These are phyloP conservation scores for Triops cancriformis DNA, from an alignment of 1,140 invertebrate genomes.

Conservation along the genomic window DNA sequence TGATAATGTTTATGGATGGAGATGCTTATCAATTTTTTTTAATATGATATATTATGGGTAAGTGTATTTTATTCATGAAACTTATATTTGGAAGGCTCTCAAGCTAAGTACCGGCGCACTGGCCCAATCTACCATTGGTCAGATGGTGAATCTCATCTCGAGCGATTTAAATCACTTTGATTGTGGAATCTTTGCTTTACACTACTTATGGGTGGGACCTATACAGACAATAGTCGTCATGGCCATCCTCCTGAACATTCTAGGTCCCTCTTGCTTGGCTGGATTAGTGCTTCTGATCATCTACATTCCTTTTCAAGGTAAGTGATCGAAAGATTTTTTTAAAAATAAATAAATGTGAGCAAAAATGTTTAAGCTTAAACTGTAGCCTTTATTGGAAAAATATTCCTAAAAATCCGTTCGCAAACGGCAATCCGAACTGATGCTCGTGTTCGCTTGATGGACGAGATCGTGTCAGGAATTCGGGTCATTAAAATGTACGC, in stretches of 20 bases:
- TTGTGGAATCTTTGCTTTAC: slow-evolving; percentile 41
- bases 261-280: slow-evolving; percentile 62
- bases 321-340: slow-evolving; percentile 12
- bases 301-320: slow-evolving; percentile 75
- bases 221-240: slow-evolving; percentile 65
- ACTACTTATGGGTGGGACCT: slow-evolving; percentile 55
- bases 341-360: background rate
- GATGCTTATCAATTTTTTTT: background rate
- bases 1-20: no score
- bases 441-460: slow-evolving; percentile 47
- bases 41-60: no score
- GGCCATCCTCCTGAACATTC: slow-evolving; percentile 63
- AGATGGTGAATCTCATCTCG: slow-evolving; percentile 85
- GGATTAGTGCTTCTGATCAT: slow-evolving; percentile 68
- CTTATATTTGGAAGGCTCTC: slow-evolving; percentile 40
- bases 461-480: slow-evolving; percentile 49
- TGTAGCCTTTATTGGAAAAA: background rate
- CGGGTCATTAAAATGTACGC: slow-evolving; percentile 82
- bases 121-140: slow-evolving; percentile 66
- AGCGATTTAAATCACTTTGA: slow-evolving; percentile 62
- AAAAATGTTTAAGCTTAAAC: background rate
- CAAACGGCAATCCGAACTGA: slow-evolving; percentile 49
- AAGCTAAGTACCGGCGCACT: slow-evolving; percentile 55
- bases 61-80: no score
- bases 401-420: slow-evolving; percentile 34